Conservation (phyloP, 2,113 vertebrate genomes). For the Rhizomys pruinosus region DNA sequence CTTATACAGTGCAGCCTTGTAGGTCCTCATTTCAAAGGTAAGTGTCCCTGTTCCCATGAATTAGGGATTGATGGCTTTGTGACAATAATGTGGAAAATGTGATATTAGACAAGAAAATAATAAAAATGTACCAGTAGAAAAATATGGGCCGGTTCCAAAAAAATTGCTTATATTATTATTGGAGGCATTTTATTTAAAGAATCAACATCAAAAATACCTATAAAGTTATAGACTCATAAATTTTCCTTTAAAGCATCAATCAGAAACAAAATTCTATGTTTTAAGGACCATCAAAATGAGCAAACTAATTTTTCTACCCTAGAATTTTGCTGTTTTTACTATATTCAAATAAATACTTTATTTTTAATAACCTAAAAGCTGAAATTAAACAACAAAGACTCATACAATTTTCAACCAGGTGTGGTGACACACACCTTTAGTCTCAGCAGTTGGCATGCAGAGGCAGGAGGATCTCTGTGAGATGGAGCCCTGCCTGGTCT, state of each 20-base stretch:
- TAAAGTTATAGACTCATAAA: not conserved
- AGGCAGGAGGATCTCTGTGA: too few relatives aligned
- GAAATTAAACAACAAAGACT: constrained; percentile 3
- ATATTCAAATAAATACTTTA: constrained; percentile 41
- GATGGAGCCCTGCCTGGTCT: too few relatives aligned
- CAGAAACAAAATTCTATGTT: not conserved
- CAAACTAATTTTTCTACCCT: not conserved
- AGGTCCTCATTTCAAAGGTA: not conserved
- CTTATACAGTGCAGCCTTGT: not conserved
- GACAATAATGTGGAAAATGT: not conserved
- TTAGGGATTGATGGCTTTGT: not conserved
- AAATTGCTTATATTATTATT: not conserved
- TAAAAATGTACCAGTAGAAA: not conserved
- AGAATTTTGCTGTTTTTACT: constrained; percentile 38
- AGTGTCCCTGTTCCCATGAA: not conserved
- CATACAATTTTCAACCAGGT: too few relatives aligned
- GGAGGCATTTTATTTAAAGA: not conserved
- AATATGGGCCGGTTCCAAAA: not conserved
- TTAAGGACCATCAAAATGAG: not conserved
- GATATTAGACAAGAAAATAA: not conserved
- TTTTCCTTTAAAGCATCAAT: not conserved
- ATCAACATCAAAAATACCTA: constrained; percentile 10
- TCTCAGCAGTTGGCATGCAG: too few relatives aligned
- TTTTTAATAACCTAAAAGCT: constrained; percentile 2
- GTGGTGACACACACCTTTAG: too few relatives aligned